Evolutionary conservation across 2,113 vertebrate species (phyloP), one percentile per base, ranked within the genome.

Genomic region (Paramisgurnus dabryanus): DNA sequence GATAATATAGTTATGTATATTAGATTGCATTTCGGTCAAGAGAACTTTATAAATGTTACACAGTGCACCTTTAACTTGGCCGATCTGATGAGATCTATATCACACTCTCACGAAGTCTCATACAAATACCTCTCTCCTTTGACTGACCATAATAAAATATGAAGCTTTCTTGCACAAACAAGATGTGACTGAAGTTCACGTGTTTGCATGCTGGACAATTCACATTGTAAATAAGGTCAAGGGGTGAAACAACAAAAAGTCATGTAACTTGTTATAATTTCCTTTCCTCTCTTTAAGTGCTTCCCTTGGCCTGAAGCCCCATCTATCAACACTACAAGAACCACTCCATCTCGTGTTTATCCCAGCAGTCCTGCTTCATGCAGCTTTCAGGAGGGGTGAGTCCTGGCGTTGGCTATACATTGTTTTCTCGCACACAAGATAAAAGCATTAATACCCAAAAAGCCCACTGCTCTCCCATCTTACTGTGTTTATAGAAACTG

Each of bases 301-400:
- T 96, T 95, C 8, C 95, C 95, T 0, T 98, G 97, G 96, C 96
- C 97, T 0, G 96, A 98, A 34, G 80, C 91, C 65, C 88, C 95
- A 17, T 94, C 91, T 88, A 87, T 95, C 83, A 96, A 91, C 88
- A 86, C 76, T 68, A 71, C 70, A 74, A 95, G 91, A n/a, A n/a
- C n/a, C n/a, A n/a, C n/a, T n/a, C n/a, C n/a, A 83, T 97, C 95
- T 80, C 95, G 95, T 5, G 93, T 93, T 84, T 96, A 95, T 92
- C 95, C 94, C 79, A 95, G 91, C 81, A 95, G 95, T 70, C 96
- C 95, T 4, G 94, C 90, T 41, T 93, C 94, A 88, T 95, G 94
- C 57, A 83, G 90, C 81, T 93, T 96, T 3, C 89, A 92, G n/a
- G 95, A 98, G 83, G 94, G 94, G 97, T 98, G 94, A 70, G 95